Base-by-base conservation (phyloP, 2,888 invertebrate species). In the Caradrina kadenii region DNA sequence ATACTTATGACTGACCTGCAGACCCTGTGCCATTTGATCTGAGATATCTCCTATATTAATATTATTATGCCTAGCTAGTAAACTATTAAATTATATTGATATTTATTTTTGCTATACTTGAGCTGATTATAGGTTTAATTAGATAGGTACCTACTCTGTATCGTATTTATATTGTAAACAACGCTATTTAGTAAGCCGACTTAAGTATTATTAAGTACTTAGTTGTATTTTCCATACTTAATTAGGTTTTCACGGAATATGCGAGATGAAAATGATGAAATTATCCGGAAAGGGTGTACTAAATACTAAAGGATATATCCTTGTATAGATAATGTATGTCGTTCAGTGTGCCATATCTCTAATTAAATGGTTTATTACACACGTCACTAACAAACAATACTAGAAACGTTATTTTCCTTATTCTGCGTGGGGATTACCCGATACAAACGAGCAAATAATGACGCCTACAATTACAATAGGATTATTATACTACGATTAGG, bases 381-480 rank as follows among this genome's bases (percentile, higher is more conserved):
- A 55, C 71, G 69, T 68, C 69, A 72, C 63, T 50, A 39, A 56
- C 53, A 63, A 64, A 69, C 60, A 50, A 52, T 21, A 49, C 31
- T 60, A 35, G 52, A 56, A 66, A 63, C 45, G 53, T 50, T 58
- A 63, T 82, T 81, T 82, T 81, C 82, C 81, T 81, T 53, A 26
- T 70, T 63, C 17, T 66, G 63, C 53, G 42, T 60, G 52, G 77
- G 82, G 59, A 72, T 73, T 81, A 77, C 80, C 77, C 56, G 63
- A 39, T 70, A 59, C 58, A 79, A 59, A 62, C 64, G 13, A 72
- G 42, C 48, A 5, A 59, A 73, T 49, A n/a, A 50, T 60, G 50
- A 48, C 19, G 8, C 39, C 15, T 65, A 63, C n/a, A 54, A 52
- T 19, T 19, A 31, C 45, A 35, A 13, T 26, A 31, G 21, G 45